Percentiles rank a stretch among this genome's conserved stretches.
Conservation (phyloP, 2,797 vertebrate genomes). For the Acipenser ruthenus region DNA sequence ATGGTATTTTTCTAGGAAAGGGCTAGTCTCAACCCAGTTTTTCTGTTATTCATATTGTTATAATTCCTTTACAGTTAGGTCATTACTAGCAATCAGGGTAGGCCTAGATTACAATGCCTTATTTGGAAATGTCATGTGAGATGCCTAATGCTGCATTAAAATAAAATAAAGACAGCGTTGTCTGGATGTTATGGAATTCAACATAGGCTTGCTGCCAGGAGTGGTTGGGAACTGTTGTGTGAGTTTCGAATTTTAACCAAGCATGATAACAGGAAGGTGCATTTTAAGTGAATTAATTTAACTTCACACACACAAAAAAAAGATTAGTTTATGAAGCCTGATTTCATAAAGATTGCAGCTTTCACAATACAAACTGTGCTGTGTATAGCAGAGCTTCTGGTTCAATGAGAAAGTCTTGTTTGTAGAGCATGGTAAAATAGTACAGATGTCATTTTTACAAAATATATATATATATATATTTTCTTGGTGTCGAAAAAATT, state of each 20-base stretch:
- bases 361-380: too few species aligned
- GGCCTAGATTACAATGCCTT: constrained; percentile 86
- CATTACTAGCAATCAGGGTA: constrained; percentile 86
- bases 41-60: constrained; percentile 77
- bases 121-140: constrained; percentile 99
- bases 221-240: constrained; percentile 49
- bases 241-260: constrained; percentile 40
- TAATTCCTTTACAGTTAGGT: constrained; percentile 95
- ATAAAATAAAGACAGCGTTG: constrained; percentile 80
- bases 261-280: constrained; percentile 45
- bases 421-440: too few species aligned
- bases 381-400: too few species aligned
- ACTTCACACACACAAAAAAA: too few species aligned
- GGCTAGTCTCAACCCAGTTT: constrained; percentile 28
- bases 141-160: constrained; percentile 77
- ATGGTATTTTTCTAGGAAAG: constrained; percentile 17
- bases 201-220: constrained; percentile 66
- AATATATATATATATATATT: too few species aligned
- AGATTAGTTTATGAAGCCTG: too few species aligned
- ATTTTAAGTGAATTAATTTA: constrained; percentile 3
- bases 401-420: too few species aligned
- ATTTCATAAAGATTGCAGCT: too few species aligned
- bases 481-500: too few species aligned
- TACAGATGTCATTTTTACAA: too few species aligned
- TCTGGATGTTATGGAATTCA: constrained; percentile 85